A percentile compares a stretch with the other conserved stretches of the same genome.
These are phyloP conservation scores for Microdon myrmicae DNA, from an alignment of 2,888 invertebrate genomes.

Conservation along the genomic window DNA sequence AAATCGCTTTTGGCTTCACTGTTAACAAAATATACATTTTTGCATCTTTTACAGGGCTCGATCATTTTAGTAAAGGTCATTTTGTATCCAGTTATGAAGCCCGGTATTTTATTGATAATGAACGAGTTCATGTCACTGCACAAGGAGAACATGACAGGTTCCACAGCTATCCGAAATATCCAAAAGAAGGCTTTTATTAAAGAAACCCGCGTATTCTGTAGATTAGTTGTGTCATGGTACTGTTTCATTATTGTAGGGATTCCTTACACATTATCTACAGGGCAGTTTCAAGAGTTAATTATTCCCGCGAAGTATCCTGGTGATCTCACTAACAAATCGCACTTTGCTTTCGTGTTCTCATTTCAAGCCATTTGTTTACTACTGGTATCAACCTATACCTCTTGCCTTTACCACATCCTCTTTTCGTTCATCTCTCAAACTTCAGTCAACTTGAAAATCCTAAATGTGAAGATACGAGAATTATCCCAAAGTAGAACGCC, in stretches of 20 bases:
- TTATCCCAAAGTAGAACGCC: conserved; percentile 33
- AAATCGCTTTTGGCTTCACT: too few species aligned
- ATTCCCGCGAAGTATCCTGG: conserved; percentile 57
- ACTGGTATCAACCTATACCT: too few species aligned
- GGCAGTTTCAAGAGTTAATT: conserved; percentile 47
- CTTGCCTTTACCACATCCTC: conserved; percentile 57
- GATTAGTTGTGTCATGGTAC: conserved; percentile 31
- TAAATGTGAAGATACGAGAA: conserved; percentile 56
- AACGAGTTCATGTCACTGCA: too few species aligned
- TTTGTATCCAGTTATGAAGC: too few species aligned
- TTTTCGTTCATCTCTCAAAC: conserved; percentile 55
- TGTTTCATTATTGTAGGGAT: conserved; percentile 55
- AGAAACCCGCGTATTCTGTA: conserved; percentile 50
- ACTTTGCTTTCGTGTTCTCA: conserved; percentile 49
- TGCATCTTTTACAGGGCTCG: too few species aligned
- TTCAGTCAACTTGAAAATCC: conserved; percentile 57
- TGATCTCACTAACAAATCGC: conserved; percentile 36
- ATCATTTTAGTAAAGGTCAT: too few species aligned
- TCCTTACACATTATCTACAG: conserved; percentile 56
- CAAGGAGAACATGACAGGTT: conserved; percentile 1
- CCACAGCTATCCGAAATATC: conserved; percentile 31
- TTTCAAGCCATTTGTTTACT: too few species aligned
- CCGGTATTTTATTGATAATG: too few species aligned
- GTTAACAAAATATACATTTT: too few species aligned
- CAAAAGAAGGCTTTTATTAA: conserved; percentile 54